phyloP scores from a whole-genome alignment of 2,888 invertebrate species.

The Conops quadrifasciatus region DNA sequence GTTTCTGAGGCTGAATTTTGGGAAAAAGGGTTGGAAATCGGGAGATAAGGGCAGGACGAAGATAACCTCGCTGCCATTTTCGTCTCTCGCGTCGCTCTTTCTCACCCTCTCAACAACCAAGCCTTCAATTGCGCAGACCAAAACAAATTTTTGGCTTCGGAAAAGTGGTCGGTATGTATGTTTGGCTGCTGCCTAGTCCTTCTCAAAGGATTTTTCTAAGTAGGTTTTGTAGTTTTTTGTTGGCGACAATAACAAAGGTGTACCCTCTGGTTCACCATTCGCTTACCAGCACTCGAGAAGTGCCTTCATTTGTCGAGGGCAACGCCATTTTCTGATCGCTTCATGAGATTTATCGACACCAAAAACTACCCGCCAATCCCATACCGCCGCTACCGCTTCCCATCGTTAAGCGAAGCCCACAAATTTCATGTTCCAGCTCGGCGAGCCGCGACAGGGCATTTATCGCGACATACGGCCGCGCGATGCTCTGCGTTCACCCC shows the following conservation, averaged over 20 bases:
- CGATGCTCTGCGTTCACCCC: background rate
- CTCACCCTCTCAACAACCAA: background rate
- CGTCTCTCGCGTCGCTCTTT: no score
- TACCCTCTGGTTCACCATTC: background rate
- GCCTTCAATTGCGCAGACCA: background rate
- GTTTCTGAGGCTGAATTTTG: no score
- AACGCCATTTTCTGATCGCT: conserved; percentile 2
- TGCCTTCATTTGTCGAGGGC: conserved; percentile 11
- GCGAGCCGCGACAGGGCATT: conserved; percentile 10
- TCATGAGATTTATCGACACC: background rate
- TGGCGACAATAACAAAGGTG: background rate
- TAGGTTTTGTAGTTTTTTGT: background rate
- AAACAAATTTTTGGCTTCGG: background rate
- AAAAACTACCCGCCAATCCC: conserved; percentile 18
- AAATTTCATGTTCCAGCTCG: conserved; percentile 7
- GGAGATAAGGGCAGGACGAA: no score
- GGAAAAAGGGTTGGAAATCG: no score
- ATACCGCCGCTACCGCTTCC: background rate
- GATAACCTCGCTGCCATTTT: no score
- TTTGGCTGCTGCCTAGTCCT: no score
- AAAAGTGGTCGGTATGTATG: no score
- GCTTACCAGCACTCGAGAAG: background rate
- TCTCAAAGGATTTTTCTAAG: no score
- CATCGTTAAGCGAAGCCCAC: conserved; percentile 5
- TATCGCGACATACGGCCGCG: background rate